These are phyloP conservation scores for Ptychodera flava DNA, from an alignment of 35 echinoderm and acorn worm species.

Conservation along the genomic window DNA sequence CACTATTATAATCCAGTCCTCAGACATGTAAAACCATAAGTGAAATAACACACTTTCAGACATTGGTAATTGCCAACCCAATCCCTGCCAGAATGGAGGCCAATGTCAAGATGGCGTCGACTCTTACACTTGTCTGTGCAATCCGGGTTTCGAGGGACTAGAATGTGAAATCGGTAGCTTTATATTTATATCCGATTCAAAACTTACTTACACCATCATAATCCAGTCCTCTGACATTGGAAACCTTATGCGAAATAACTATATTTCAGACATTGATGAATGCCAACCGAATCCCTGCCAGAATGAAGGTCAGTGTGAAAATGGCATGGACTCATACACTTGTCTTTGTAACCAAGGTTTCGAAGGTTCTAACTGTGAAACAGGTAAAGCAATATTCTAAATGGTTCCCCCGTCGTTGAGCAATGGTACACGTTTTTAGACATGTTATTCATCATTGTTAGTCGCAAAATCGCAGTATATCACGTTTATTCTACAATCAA, in stretches of 20 bases:
- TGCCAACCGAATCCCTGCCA: slow-evolving; percentile 43
- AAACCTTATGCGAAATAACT: neutral
- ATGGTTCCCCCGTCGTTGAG: no score
- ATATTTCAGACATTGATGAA: slow-evolving; percentile 45
- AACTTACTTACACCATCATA: neutral
- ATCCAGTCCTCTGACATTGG: neutral
- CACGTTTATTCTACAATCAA: no score
- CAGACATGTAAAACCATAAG: no score
- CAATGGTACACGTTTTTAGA: no score
- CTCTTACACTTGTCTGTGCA: slow-evolving; percentile 28
- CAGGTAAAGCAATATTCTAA: neutral
- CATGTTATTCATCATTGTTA: neutral
- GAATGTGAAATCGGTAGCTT: slow-evolving; percentile 28
- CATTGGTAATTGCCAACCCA: slow-evolving; percentile 34
- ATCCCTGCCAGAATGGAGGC: slow-evolving; percentile 47
- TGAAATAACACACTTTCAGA: no score
- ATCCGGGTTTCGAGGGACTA: slow-evolving; percentile 13
- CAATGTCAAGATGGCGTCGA: slow-evolving; percentile 31
- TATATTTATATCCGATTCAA: neutral
- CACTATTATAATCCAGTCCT: no score
- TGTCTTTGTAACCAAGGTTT: slow-evolving; percentile 53
- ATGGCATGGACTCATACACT: slow-evolving; percentile 34
- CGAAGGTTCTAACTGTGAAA: slow-evolving; percentile 20
- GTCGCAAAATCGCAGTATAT: no score
- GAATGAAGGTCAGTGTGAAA: slow-evolving; percentile 32